Evolutionary conservation across 64 coral and sea anemone genomes (phyloP), one percentile per base, ranked within the genome.

Genomic region (Montipora foliosa): DNA sequence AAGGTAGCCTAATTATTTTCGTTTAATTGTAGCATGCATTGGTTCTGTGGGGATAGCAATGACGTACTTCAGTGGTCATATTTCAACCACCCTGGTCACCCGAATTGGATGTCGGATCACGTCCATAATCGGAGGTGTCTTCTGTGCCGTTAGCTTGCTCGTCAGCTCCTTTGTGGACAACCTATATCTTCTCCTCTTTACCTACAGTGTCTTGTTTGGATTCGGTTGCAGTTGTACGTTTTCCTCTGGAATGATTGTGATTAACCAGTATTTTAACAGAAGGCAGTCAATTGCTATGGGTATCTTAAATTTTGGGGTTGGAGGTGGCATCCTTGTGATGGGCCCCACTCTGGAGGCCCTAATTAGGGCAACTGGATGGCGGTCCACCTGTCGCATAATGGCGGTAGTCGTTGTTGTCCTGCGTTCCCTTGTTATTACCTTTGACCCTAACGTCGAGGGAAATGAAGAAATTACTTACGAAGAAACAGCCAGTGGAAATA

Each of bases 141-240:
- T 71, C 20, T 22, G 68, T 71, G 68, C 20, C 4, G 5, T 71
- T 5, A 71, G 68, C 20, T 71, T 71, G 5, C 10, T 14, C 5
- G 68, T 14, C 20, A 71, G 68, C n/a, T 71, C 68, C 68, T 71
- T 71, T 71, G 68, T 71, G 10, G 20, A 71, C 5, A 71, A 71
- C 0, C 5, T 71, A n/a, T 71, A 74, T 9, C 49, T 82, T 25
- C 62, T 94, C 66, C 89, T 59, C 52, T 49, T 94, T 6, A 89
- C 92, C 29, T 94, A 83, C 49, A 94, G 92, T 67, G 1, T 89
- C 12, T 4, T 89, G 24, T 83, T 74, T 75, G 87, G 92, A 51
- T 37, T 94, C 50, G 92, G 92, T 8, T 75, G 52, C 21, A 89
- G 92, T 45, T 94, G 67, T 77, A 87, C 89, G 5, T 89, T 67